Evolutionary conservation across 2,888 invertebrate genomes (phyloP).

Genomic region (Seladonia tumulorum): DNA sequence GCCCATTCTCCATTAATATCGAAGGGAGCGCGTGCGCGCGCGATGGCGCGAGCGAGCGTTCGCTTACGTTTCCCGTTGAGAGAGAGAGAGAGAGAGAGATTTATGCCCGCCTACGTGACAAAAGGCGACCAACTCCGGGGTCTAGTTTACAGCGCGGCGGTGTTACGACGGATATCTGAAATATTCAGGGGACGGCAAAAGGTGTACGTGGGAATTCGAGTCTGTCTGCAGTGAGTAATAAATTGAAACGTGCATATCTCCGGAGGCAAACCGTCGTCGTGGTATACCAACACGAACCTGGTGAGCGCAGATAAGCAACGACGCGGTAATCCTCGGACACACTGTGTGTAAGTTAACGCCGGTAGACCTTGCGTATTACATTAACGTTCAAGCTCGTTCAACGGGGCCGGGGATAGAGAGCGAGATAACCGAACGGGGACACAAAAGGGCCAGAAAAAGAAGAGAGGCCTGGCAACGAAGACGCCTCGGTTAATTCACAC

Average conservation of each 20-base stretch:
- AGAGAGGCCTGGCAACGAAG: constrained; percentile 3
- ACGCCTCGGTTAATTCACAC: constrained; percentile 33
- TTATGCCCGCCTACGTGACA: constrained; percentile 55
- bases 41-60: neutral
- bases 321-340: constrained; percentile 81
- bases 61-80: constrained; percentile 36
- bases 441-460: constrained; percentile 3
- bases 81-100: constrained; percentile 32
- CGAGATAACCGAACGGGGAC: neutral
- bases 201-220: constrained; percentile 59
- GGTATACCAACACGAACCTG: constrained; percentile 74
- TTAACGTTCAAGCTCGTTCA: constrained; percentile 61
- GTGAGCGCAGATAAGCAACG: constrained; percentile 81
- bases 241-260: constrained; percentile 80
- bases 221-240: constrained; percentile 72
- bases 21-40: constrained; percentile 16
- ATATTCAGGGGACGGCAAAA: constrained; percentile 57
- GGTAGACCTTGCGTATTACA: constrained; percentile 80
- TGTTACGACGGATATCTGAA: constrained; percentile 61
- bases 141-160: constrained; percentile 49
- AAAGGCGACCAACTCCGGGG: constrained; percentile 47
- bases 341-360: constrained; percentile 82
- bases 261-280: constrained; percentile 67
- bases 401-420: constrained; percentile 12
- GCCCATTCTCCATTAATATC: constrained; percentile 49